Conservation (phyloP, 1,140 invertebrate species). For the Watersipora subatra region DNA sequence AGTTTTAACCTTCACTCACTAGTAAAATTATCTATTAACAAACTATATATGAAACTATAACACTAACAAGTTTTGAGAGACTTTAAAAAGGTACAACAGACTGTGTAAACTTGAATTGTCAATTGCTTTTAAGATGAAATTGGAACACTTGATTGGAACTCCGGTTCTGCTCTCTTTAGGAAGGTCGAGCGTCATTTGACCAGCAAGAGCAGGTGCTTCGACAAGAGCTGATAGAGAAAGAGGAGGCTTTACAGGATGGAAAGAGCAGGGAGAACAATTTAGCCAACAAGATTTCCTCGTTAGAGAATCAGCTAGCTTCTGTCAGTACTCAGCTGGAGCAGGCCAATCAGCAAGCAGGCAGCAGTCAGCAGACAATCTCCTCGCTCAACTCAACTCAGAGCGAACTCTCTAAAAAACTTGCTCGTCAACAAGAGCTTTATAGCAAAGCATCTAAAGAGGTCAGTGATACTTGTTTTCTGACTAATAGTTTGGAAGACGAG, state of each 20-base stretch:
- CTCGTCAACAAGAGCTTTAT: not conserved
- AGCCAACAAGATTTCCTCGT: not conserved
- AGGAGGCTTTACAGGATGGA: not conserved
- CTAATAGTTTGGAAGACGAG: too few relatives aligned
- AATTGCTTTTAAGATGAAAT: too few relatives aligned
- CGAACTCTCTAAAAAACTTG: not conserved
- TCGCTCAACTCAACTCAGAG: slow-evolving; percentile 2
- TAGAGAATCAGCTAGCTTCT: not conserved
- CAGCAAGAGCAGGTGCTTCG: not conserved
- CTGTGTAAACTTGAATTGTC: too few relatives aligned
- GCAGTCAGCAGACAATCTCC: not conserved
- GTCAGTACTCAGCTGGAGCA: not conserved
- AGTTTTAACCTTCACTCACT: too few relatives aligned
- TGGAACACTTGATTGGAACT: too few relatives aligned
- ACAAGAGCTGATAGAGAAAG: not conserved
- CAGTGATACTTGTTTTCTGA: too few relatives aligned
- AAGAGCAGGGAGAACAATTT: not conserved
- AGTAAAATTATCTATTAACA: too few relatives aligned
- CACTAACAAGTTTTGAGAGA: too few relatives aligned
- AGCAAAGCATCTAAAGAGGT: not conserved
- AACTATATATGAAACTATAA: too few relatives aligned
- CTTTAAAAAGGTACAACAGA: too few relatives aligned
- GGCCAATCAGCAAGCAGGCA: not conserved
- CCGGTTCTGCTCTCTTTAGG: too few relatives aligned
- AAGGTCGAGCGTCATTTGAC: not conserved